phyloP scores from a whole-genome alignment of 1,140 invertebrate species.

The roundworm (Caenorhabditis elegans) region DNA sequence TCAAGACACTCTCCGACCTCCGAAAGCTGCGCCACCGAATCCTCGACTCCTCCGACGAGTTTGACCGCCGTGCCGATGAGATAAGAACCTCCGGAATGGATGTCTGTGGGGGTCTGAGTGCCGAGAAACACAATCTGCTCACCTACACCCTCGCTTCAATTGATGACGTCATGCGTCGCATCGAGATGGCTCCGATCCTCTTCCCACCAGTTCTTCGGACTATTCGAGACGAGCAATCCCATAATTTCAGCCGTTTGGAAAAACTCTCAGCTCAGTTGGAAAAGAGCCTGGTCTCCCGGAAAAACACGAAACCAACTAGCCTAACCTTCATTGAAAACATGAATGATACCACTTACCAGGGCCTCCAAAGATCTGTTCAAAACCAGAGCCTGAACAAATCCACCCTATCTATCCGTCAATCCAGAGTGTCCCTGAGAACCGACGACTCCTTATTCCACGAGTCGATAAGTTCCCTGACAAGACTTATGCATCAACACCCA shows the following conservation, averaged over 20 bases:
- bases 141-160: neutral
- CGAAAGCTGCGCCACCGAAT: slow-evolving; percentile 8
- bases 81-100: neutral
- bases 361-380: too few species aligned
- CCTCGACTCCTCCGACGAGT: slow-evolving; percentile 20
- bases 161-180: neutral
- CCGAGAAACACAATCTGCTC: neutral
- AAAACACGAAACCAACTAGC: slow-evolving; percentile 1
- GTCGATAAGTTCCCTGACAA: neutral
- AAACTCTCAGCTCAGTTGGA: slow-evolving; percentile 18
- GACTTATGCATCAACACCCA: slow-evolving; percentile 1
- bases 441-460: slow-evolving; percentile 31
- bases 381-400: too few species aligned
- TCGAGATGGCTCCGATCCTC: neutral
- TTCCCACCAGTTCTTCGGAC: neutral
- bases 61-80: slow-evolving; percentile 19
- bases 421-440: slow-evolving; percentile 4
- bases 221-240: slow-evolving; percentile 30
- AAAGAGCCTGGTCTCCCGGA: slow-evolving; percentile 7
- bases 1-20: slow-evolving; percentile 46
- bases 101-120: neutral
- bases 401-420: neutral
- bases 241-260: neutral
- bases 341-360: neutral
- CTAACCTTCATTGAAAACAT: slow-evolving; percentile 4